phyloP scores from a whole-genome alignment of 2,888 invertebrate species.

The Macrosiphum euphorbiae region DNA sequence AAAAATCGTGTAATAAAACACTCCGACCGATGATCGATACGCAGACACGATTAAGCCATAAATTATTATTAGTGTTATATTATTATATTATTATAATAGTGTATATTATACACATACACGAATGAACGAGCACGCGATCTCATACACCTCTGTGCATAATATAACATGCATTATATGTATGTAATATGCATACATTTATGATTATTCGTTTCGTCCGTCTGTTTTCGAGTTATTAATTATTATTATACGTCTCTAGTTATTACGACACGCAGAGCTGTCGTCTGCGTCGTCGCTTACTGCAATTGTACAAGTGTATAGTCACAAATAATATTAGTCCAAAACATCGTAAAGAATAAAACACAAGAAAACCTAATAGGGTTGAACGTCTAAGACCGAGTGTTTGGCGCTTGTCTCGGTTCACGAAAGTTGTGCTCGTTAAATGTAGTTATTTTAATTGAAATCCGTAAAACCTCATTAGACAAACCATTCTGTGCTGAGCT shows the following conservation, averaged over 20 bases:
- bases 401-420: neutral
- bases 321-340: neutral
- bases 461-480: neutral
- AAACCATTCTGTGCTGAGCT: neutral
- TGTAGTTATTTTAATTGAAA: neutral
- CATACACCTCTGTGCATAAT: neutral
- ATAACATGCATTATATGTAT: neutral
- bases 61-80: constrained; percentile 59
- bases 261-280: neutral
- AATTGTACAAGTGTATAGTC: neutral
- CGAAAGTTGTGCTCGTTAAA: neutral
- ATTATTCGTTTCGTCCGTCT: neutral
- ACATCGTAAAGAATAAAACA: neutral
- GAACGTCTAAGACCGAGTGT: neutral
- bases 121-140: constrained; percentile 13
- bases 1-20: constrained; percentile 49
- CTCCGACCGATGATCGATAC: constrained; percentile 50
- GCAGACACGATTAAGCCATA: constrained; percentile 59
- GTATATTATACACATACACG: neutral
- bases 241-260: neutral
- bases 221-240: neutral
- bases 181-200: neutral
- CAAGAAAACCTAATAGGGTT: neutral
- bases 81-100: neutral
- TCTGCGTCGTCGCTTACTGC: neutral